phyloP scores from a whole-genome alignment of 2,113 vertebrate genomes.

The Amblyornis subalaris region DNA sequence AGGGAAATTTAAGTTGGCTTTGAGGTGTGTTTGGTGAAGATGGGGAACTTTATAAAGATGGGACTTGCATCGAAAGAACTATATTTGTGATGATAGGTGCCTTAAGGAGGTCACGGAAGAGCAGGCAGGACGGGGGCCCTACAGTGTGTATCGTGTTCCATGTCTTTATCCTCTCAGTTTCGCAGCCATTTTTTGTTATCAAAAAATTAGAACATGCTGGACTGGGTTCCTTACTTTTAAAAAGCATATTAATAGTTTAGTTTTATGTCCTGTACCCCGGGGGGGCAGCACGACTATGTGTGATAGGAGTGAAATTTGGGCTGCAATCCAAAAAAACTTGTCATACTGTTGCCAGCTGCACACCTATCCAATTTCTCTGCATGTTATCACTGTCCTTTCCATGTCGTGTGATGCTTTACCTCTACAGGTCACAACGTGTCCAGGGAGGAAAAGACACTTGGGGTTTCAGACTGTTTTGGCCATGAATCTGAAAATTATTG shows the following conservation, averaged over 20 bases:
- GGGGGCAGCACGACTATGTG: accelerated
- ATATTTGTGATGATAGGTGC: accelerated
- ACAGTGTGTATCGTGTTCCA: background rate
- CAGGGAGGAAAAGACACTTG: background rate
- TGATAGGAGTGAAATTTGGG: background rate
- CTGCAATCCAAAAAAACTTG: accelerated
- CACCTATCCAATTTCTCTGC: background rate
- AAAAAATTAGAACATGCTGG: background rate
- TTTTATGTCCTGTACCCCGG: accelerated
- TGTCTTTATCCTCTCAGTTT: background rate
- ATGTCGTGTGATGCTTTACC: background rate
- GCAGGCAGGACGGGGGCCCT: accelerated
- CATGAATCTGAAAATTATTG: background rate
- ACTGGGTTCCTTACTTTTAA: background rate
- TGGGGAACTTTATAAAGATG: background rate
- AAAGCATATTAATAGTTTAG: accelerated
- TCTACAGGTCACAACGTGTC: accelerated
- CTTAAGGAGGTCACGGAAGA: background rate
- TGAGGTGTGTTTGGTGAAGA: background rate
- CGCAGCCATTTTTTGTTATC: background rate
- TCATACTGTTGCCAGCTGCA: accelerated
- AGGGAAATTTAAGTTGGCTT: background rate
- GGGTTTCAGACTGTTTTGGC: background rate
- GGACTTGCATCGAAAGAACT: accelerated
- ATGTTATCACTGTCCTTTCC: accelerated